These are phyloP conservation scores for Carassius gibelio DNA, from an alignment of 2,113 vertebrate genomes.

Conservation along the genomic window DNA sequence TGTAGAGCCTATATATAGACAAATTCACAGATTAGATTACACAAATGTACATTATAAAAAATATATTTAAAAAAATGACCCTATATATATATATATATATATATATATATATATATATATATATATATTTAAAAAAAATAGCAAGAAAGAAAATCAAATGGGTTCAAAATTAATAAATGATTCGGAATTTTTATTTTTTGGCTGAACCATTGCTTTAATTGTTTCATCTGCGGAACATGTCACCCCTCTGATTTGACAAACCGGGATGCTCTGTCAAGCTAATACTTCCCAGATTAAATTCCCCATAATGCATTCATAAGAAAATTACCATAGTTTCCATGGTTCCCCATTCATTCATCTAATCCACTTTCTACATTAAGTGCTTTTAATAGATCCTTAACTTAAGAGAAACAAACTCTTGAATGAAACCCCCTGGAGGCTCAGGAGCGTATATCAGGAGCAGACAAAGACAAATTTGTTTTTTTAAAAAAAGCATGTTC, in stretches of 20 bases:
- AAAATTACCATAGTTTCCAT: neutral
- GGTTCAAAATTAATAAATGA: too few species aligned
- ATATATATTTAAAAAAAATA: too few species aligned
- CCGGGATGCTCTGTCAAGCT: neutral
- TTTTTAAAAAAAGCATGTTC: neutral
- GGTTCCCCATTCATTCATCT: constrained; percentile 15
- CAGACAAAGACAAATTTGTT: neutral
- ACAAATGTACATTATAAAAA: too few species aligned
- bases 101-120: too few species aligned
- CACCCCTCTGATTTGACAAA: neutral
- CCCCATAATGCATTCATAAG: neutral
- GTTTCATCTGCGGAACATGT: neutral
- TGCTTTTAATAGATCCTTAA: constrained; percentile 1
- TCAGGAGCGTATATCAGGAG: neutral
- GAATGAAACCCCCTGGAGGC: neutral
- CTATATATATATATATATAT: too few species aligned
- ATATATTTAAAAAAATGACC: too few species aligned
- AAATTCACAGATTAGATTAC: too few species aligned
- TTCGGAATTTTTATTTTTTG: too few species aligned
- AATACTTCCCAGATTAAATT: neutral
- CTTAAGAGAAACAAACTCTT: neutral
- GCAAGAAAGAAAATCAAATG: too few species aligned
- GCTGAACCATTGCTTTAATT: neutral
- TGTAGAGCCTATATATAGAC: too few species aligned
- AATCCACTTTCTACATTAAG: neutral